Evolutionary conservation across 2,888 invertebrate genomes (phyloP).

Genomic region (Pristionchus fissidentatus): DNA sequence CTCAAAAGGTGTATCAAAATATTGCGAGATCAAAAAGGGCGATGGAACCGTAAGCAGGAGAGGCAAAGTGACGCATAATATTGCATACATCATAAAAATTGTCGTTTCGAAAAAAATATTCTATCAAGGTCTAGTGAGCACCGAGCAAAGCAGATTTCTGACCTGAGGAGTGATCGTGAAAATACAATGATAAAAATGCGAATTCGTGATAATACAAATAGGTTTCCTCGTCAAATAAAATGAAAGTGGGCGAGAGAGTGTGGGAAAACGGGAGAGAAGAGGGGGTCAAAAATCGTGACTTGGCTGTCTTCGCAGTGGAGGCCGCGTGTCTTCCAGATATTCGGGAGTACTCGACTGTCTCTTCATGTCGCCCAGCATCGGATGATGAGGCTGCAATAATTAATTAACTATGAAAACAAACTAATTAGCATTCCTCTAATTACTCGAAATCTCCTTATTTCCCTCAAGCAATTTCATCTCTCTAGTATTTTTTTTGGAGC

Average conservation of each 20-base stretch:
- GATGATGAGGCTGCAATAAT: constrained; percentile 25
- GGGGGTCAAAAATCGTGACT: constrained; percentile 2
- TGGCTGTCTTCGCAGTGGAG: background rate
- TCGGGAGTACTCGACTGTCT: constrained; percentile 19
- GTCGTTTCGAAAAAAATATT: no score
- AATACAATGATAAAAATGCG: background rate
- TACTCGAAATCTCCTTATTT: background rate
- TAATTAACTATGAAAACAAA: no score
- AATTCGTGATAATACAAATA: background rate
- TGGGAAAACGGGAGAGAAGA: background rate
- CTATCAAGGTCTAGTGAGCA: constrained; percentile 10
- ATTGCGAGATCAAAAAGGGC: no score
- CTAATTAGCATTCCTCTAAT: background rate
- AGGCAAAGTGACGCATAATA: background rate
- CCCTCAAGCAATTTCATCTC: no score
- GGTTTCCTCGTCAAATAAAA: background rate
- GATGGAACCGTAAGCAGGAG: background rate
- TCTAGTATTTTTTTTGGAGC: no score
- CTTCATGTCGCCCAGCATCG: constrained; percentile 35
- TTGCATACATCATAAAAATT: no score
- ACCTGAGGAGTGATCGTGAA: background rate
- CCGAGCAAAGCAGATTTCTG: background rate
- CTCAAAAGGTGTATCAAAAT: no score
- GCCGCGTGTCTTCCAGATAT: constrained; percentile 11
- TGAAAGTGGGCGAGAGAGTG: background rate